Base-by-base conservation (phyloP, 1,140 invertebrate genomes). In the Ericerus pela region DNA sequence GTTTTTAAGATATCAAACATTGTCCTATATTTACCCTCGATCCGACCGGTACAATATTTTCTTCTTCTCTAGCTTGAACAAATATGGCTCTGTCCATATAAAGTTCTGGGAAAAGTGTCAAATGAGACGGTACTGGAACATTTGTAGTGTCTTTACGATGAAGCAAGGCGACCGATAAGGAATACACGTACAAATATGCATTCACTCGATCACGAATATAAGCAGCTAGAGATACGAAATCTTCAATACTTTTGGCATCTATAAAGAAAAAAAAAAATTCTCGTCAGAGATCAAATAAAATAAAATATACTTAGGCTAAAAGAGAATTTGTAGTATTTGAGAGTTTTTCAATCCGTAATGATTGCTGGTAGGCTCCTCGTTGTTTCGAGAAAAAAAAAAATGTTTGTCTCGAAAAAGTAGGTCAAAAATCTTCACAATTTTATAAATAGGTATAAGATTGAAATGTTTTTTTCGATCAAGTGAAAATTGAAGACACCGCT, bases 81-180 rank as follows among this genome's bases (percentile, higher is more conserved):
- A 87, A 81, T 2, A 85, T 76, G 51, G 77, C 75, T 5, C 81
- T 76, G 62, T 85, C 83, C 60, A 88, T 70, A 66, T 79, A 87
- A 63, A 85, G 85, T 56, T 85, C 84, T 2, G 85, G 85, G 65
- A 88, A 86, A 12, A 78, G 73, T 62, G 84, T 77, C 37, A 75
- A 72, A 41, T 85, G 75, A 0, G 78, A 76, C 1, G 85, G 84
- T 54, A 88, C 65, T 41, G 77, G 75, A 3, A 86, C 56, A 55
- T 80, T 72, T 65, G 80, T 80, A 0, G 84, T 86, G 62, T 88
- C 85, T 0, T 74, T 70, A 27, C 84, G 79, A 73, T 86, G 81
- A 37, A 86, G 64, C 28, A 86, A 71, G 0, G 83, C 82, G 22
- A 86, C 83, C 0, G 82, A 83, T 2, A 80, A 69, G 10, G 79